Conservation (phyloP, 1,140 invertebrate species). For the Mercenaria mercenaria region DNA sequence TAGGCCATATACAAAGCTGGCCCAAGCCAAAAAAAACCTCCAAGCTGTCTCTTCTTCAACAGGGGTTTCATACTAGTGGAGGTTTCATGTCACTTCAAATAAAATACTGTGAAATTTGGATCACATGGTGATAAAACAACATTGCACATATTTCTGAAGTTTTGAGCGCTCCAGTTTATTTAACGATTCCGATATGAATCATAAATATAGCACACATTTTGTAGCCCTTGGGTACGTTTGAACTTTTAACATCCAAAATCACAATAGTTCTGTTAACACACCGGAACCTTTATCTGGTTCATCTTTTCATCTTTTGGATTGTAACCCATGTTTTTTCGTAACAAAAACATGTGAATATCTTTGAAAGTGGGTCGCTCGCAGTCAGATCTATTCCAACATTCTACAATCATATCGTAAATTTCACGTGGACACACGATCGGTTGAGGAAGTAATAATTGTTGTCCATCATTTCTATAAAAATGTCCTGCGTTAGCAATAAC, state of each 20-base stretch:
- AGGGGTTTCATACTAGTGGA: too few species aligned
- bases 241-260: neutral
- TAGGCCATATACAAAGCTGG: too few species aligned
- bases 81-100: neutral
- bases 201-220: constrained; percentile 10
- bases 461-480: constrained; percentile 82
- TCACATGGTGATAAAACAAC: constrained; percentile 20
- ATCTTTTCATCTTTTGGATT: constrained; percentile 85
- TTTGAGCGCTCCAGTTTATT: constrained; percentile 12
- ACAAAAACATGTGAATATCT: constrained; percentile 96
- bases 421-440: constrained; percentile 84
- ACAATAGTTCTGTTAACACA: constrained; percentile 77
- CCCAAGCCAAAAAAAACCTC: too few species aligned
- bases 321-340: constrained; percentile 94
- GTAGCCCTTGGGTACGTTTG: neutral
- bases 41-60: too few species aligned
- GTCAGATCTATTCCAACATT: constrained; percentile 96
- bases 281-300: constrained; percentile 81
- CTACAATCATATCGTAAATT: constrained; percentile 95
- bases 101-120: constrained; percentile 19
- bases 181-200: neutral
- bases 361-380: constrained; percentile 93
- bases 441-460: constrained; percentile 80
- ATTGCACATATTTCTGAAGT: constrained; percentile 43
- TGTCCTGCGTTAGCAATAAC: constrained; percentile 90